Base-by-base conservation (phyloP, 2,113 vertebrate species). In the Dromaius novaehollandiae region DNA sequence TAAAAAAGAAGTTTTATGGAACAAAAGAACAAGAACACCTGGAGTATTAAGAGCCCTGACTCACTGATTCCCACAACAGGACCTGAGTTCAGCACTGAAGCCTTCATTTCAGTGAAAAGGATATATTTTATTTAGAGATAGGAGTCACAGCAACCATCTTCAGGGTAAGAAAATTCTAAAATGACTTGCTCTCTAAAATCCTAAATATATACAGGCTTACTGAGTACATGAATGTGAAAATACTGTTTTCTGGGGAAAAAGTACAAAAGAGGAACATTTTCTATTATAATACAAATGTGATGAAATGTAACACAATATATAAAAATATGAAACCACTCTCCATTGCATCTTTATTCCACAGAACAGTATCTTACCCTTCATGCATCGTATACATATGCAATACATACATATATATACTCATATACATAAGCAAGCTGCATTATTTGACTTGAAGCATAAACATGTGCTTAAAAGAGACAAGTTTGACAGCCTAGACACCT, bases 381-480 rank as follows among this genome's bases (percentile, higher is more conserved):
- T 75, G 71, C 42, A 92, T 93, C 88, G 64, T 81, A 89, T 90
- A 63, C 53, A 90, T 91, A 83, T 80, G 90, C 63, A 89, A 66
- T 82, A 90, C 91, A 93, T 84, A 60, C 63, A 86, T 19, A 63
- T 58, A 82, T 58, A 85, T 48, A 78, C 40, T 85, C 84, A 93
- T 76, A 95, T 97, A 87, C 95, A 90, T 86, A 97, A 97, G 76
- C 86, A 87, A 55, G 32, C 63, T 89, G 89, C 70, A 96, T 97
- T 86, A 73, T 92, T 96, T 97, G 96, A 97, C 96, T 96, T 90
- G 97, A 98, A 98, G 95, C 95, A 97, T 92, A 98, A 97, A 97
- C 55, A 91, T 91, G 95, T 97, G 97, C 97, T 97, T 97, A 95
- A 94, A 90, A 95, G 94, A 97, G 97, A 97, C 97, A 96, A 95